Percentiles rank a stretch among this genome's conserved stretches.
Evolutionary conservation across 2,797 vertebrate species (phyloP).

Genomic region (Tokudaia muenninki): DNA sequence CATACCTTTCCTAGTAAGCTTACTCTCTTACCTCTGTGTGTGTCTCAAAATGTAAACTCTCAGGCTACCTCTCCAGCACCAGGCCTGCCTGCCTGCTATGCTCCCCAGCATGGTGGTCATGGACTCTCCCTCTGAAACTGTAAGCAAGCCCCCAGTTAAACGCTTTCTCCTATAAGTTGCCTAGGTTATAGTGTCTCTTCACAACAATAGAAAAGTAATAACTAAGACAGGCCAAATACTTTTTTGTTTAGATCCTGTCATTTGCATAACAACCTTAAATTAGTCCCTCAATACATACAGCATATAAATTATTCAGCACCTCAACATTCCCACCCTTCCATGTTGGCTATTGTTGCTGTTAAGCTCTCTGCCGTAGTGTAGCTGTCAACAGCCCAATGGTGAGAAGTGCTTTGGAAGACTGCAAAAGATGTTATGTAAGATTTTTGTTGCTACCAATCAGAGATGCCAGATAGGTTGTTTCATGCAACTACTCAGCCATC

Average conservation of each 20-base stretch:
- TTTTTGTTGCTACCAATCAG: neutral
- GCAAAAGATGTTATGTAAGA: neutral
- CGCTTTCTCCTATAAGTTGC: neutral
- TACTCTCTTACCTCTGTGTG: neutral
- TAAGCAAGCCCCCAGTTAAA: neutral
- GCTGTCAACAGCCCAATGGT: neutral
- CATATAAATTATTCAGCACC: slow-evolving; percentile 12
- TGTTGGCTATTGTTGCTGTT: slow-evolving; percentile 23
- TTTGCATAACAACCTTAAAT: slow-evolving; percentile 46
- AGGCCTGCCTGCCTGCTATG: too few species aligned
- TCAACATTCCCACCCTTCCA: slow-evolving; percentile 28
- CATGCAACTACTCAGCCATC: neutral
- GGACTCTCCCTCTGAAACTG: neutral
- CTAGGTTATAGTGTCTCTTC: neutral
- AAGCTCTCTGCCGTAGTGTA: neutral
- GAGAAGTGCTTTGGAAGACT: slow-evolving; percentile 7
- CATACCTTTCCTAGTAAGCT: neutral
- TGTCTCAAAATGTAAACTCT: neutral
- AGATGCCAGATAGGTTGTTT: neutral
- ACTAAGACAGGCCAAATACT: neutral
- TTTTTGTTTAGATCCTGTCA: slow-evolving; percentile 31
- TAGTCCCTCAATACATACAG: slow-evolving; percentile 11
- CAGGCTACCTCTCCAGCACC: neutral
- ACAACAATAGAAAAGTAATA: neutral
- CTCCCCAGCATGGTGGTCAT: neutral